phyloP scores from a whole-genome alignment of 2,113 vertebrate species.

The Cricetomys ansorgei region DNA sequence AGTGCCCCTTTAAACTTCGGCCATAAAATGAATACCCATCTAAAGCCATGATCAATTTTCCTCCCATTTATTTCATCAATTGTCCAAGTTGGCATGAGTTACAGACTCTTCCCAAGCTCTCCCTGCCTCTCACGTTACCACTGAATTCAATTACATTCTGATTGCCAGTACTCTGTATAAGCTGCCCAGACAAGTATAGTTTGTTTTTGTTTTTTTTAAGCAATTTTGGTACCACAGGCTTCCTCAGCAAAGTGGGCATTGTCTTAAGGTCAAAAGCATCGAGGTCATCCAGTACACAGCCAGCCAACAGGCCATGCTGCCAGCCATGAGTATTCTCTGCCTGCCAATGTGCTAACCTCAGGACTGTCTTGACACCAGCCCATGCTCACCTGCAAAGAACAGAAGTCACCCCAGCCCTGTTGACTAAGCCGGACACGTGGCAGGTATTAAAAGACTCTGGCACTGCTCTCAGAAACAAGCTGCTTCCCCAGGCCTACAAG shows the following conservation, averaged over 20 bases:
- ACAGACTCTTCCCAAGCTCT: neutral
- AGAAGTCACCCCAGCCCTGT: neutral
- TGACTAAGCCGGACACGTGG: rapidly evolving
- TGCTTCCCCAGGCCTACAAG: rapidly evolving
- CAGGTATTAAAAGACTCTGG: neutral
- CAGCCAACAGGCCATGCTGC: neutral
- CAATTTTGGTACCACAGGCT: neutral
- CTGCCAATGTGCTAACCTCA: too few species aligned
- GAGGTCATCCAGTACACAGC: neutral
- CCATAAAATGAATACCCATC: conserved; percentile 36
- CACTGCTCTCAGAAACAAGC: neutral
- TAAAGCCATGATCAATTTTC: conserved; percentile 41
- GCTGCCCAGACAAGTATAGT: neutral
- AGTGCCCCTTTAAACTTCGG: conserved; percentile 45
- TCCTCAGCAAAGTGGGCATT: neutral
- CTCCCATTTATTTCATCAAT: conserved; percentile 41
- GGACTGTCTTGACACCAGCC: rapidly evolving
- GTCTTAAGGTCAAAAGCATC: neutral
- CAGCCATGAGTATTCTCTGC: neutral
- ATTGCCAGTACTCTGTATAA: neutral
- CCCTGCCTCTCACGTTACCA: neutral
- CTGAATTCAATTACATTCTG: conserved; percentile 9
- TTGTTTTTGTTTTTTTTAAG: neutral
- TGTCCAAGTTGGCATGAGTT: conserved; percentile 41
- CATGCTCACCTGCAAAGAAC: neutral